Percentiles rank a stretch among this genome's conserved stretches.
These are phyloP conservation scores for Micrasema longulum DNA, from an alignment of 1,140 invertebrate genomes.

Conservation along the genomic window DNA sequence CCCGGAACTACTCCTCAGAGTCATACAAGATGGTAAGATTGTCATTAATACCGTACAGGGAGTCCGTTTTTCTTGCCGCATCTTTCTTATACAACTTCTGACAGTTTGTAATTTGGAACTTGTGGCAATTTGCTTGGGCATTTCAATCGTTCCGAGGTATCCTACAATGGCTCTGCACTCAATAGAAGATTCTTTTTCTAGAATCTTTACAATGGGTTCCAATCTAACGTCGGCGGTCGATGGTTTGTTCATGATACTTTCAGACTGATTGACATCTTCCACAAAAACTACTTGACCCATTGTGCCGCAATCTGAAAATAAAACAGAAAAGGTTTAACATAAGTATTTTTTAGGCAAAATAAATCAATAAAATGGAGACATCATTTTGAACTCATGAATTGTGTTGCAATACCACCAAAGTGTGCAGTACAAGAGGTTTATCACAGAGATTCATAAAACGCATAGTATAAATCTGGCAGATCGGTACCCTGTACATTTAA, in stretches of 20 bases:
- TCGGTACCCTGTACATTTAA: too few species aligned
- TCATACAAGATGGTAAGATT: conserved; percentile 81
- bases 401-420: too few species aligned
- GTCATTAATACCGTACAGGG: conserved; percentile 90
- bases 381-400: too few species aligned
- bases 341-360: too few species aligned
- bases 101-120: conserved; percentile 80
- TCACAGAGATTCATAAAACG: too few species aligned
- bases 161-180: conserved; percentile 90
- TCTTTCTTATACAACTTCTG: conserved; percentile 85
- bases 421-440: too few species aligned
- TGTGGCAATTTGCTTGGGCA: conserved; percentile 86
- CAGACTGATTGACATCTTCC: not conserved
- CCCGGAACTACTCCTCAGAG: conserved; percentile 76
- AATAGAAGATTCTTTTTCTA: conserved; percentile 60
- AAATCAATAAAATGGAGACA: too few species aligned
- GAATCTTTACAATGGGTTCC: conserved; percentile 45
- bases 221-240: conserved; percentile 30
- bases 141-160: conserved; percentile 95
- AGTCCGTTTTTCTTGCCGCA: conserved; percentile 89
- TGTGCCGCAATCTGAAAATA: conserved; percentile 37
- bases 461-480: too few species aligned
- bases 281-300: conserved; percentile 14
- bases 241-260: conserved; percentile 13
- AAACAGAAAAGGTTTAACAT: not conserved